These are phyloP conservation scores for Albula goreensis DNA, from an alignment of 2,113 vertebrate genomes.

Conservation along the genomic window DNA sequence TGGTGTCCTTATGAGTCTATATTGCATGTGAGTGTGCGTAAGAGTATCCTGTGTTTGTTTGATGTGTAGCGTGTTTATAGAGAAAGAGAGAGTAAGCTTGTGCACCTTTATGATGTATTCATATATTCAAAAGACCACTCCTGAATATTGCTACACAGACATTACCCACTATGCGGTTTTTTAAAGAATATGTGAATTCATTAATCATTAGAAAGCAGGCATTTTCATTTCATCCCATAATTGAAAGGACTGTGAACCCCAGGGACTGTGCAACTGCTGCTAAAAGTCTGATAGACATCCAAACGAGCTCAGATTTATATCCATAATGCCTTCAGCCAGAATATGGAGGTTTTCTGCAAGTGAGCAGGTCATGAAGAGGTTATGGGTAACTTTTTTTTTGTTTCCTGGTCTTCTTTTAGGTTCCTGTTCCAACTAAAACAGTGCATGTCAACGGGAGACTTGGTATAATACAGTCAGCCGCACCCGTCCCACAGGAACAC, in stretches of 20 bases:
- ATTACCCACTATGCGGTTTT: background rate
- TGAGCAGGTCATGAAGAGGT: background rate
- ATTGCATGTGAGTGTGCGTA: too few relatives aligned
- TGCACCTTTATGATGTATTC: too few relatives aligned
- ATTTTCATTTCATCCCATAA: background rate
- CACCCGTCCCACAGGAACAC: conserved; percentile 38
- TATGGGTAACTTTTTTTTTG: conserved; percentile 1
- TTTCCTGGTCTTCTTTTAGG: conserved; percentile 55
- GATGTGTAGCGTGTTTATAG: too few relatives aligned
- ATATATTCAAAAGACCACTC: too few relatives aligned
- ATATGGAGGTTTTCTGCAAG: background rate
- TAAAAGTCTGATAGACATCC: background rate
- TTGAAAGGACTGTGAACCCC: background rate
- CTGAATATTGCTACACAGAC: too few relatives aligned
- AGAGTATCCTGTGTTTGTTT: too few relatives aligned
- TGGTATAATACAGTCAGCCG: conserved; percentile 62
- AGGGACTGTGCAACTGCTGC: background rate
- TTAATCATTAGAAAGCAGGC: background rate
- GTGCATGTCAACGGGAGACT: conserved; percentile 70
- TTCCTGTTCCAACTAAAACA: conserved; percentile 64
- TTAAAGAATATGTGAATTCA: background rate
- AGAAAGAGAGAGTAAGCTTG: too few relatives aligned
- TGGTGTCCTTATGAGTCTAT: too few relatives aligned
- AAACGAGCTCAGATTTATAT: background rate
- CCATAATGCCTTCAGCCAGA: background rate